Evolutionary conservation across 1,140 invertebrate genomes (phyloP), one percentile per base, ranked within the genome.

Genomic region (Stegodyphus mimosarum): DNA sequence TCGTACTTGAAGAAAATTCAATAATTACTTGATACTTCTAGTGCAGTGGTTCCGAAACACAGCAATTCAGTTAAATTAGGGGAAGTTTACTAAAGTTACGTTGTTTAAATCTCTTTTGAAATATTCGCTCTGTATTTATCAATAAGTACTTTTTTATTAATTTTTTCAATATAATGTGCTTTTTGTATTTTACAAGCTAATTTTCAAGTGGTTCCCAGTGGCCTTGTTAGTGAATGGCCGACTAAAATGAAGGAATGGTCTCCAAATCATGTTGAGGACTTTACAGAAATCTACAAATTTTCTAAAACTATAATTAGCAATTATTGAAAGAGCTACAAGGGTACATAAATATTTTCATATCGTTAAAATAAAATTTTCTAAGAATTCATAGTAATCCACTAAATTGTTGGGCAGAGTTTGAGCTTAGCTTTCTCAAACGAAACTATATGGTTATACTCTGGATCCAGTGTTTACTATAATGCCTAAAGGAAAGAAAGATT

Each of bases 11-110:
- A 60, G 55, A n/a, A 75, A 67, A 53, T 69, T 73, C 69, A 64
- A 84, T 84, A 75, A n/a, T 13, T 67, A 60, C 51, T 60, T 79
- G 81, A 69, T 84, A 69, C 81, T 76, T 75, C 63, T 70, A 55
- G 9, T 84, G 69, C 73, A 84, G 55, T 84, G 71, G 73, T 76
- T 84, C 81, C 76, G 72, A 84, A 84, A 17, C 17, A 17, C 64
- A n/a, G 7, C 11, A 67, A 67, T 60, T 60, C 9, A 10, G 9
- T 10, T 60, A 60, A 10, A 60, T 60, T 9, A 60, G 15, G 55
- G 55, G 9, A 60, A 60, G 9, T 10, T 60, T 60, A 5, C 55
- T 60, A 60, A 60, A 60, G 15, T 60, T 10, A 2, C 15, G 9
- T 60, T 15, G 9, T 60, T 60, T 15, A 60, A 15, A 10, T 60